Evolutionary conservation across 2,797 vertebrate genomes (phyloP).

Genomic region (Menidia menidia): DNA sequence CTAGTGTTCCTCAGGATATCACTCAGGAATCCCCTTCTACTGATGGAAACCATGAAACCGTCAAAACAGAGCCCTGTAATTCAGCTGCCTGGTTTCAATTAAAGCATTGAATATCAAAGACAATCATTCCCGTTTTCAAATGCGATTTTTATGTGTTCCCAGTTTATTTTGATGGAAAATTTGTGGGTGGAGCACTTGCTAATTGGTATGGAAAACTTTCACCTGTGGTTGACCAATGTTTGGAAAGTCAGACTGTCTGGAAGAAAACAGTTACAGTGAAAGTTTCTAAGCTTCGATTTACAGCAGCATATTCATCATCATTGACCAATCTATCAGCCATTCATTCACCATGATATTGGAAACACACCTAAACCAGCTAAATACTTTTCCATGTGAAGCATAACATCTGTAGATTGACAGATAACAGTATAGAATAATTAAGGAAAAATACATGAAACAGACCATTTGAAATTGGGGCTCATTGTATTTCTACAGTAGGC

Average conservation of each 20-base stretch:
- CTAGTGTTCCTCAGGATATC: constrained; percentile 77
- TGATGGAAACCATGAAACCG: constrained; percentile 78
- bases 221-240: constrained; percentile 85
- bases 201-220: constrained; percentile 84
- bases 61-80: constrained; percentile 76
- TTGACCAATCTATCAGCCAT: constrained; percentile 25
- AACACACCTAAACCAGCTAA: constrained; percentile 8
- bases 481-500: too few relatives aligned
- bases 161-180: constrained; percentile 82
- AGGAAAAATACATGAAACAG: background rate
- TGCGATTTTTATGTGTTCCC: constrained; percentile 75
- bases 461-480: background rate
- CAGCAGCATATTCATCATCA: constrained; percentile 39
- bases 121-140: constrained; percentile 80
- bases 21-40: constrained; percentile 80
- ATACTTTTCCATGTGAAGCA: background rate
- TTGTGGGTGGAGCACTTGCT: constrained; percentile 81
- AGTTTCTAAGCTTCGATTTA: constrained; percentile 36
- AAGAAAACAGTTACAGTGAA: constrained; percentile 54
- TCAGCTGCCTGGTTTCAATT: constrained; percentile 81
- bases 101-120: constrained; percentile 84
- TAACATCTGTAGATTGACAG: background rate
- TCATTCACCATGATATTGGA: constrained; percentile 10
- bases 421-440: background rate
- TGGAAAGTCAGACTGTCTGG: constrained; percentile 76